Evolutionary conservation across 2,113 vertebrate species (phyloP).

Genomic region (Dendrocopos noguchii): DNA sequence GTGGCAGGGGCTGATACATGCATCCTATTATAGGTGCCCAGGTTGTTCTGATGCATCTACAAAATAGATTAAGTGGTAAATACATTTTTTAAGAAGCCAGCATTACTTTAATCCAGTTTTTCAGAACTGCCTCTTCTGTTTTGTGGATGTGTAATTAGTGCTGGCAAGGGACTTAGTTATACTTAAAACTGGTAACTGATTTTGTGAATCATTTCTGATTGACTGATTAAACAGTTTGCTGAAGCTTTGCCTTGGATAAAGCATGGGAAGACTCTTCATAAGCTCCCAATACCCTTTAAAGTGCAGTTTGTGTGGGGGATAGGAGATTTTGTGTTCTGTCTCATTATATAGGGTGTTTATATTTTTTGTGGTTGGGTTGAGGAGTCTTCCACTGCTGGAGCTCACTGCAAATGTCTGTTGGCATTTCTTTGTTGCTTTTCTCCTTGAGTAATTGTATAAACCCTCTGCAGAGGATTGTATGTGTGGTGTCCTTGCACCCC

Average conservation of each 20-base stretch:
- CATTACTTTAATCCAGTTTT: background rate
- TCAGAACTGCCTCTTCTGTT: background rate
- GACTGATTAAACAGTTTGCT: background rate
- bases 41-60: background rate
- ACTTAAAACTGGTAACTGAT: background rate
- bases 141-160: background rate
- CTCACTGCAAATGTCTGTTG: background rate
- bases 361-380: background rate
- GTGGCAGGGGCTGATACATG: background rate
- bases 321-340: background rate
- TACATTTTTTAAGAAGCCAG: background rate
- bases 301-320: fast-evolving
- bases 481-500: background rate
- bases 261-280: background rate
- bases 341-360: background rate
- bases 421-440: background rate
- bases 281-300: background rate
- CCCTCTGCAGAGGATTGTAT: background rate
- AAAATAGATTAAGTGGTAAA: background rate
- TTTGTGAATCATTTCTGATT: constrained; percentile 20
- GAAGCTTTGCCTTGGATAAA: background rate
- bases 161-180: background rate
- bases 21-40: background rate
- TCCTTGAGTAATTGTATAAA: background rate
- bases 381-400: background rate